Evolutionary conservation across 2,888 invertebrate genomes (phyloP).

Genomic region (Tetranychus piercei): DNA sequence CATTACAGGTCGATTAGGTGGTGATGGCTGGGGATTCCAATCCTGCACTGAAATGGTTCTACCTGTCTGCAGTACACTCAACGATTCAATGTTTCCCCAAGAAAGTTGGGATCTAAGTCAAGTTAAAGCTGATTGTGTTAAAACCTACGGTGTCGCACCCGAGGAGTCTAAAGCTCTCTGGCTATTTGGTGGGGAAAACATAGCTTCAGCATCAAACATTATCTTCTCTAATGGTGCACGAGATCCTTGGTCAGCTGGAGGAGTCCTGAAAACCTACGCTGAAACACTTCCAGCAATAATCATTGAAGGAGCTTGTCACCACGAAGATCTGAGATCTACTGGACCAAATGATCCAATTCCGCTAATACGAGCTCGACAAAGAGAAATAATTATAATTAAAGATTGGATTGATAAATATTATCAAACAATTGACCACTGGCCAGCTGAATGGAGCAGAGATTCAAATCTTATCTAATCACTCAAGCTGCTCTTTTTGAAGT

Average conservation of each 20-base stretch:
- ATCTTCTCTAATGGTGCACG: conserved; percentile 56
- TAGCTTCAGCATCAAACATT: conserved; percentile 44
- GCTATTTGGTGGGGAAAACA: conserved; percentile 59
- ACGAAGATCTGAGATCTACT: conserved; percentile 54
- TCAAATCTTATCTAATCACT: neutral
- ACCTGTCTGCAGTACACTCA: conserved; percentile 66
- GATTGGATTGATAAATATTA: conserved; percentile 40
- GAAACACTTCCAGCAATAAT: conserved; percentile 47
- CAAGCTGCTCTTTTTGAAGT: neutral
- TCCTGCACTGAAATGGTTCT: conserved; percentile 91
- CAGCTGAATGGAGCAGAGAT: neutral
- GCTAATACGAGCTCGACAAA: conserved; percentile 44
- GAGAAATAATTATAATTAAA: conserved; percentile 44
- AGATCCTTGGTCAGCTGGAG: conserved; percentile 74
- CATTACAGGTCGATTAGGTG: conserved; percentile 10
- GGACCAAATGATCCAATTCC: conserved; percentile 47
- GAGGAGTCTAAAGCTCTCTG: conserved; percentile 46
- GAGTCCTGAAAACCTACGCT: conserved; percentile 51
- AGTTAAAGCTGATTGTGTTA: conserved; percentile 48
- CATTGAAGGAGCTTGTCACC: conserved; percentile 66
- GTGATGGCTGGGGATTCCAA: conserved; percentile 21
- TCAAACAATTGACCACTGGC: neutral
- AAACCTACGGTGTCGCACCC: conserved; percentile 48
- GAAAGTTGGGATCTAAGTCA: conserved; percentile 50
- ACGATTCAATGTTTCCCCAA: conserved; percentile 64